Base-by-base conservation (phyloP, 92 coral and sea anemone species). In the Plumapathes pennacea region DNA sequence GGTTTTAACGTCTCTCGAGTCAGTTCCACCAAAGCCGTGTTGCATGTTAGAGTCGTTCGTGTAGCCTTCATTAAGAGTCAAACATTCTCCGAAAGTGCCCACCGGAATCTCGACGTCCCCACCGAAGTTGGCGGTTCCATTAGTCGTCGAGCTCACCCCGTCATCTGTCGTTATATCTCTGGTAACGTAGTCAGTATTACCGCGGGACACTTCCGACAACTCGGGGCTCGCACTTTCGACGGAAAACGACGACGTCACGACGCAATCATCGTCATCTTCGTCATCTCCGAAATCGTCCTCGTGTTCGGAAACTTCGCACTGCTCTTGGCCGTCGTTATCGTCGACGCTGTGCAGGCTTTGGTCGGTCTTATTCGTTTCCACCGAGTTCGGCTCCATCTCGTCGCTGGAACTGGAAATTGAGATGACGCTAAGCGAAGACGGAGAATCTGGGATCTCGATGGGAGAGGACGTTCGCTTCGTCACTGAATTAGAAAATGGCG, bases 361-460 rank as follows among this genome's bases (percentile, higher is more conserved):
- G 22, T 63, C 86, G 20, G 72, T 72, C 2, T 61, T 60, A 69
- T 76, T 82, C 19, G 84, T 60, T 7, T 84, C 96, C 1, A 88
- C 39, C 2, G 96, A 82, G 38, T 78, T 77, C 1, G 89, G 89
- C 50, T 88, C 89, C 96, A 82, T 88, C 64, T 88, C 96, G 48
- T 94, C 99, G 39, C 99, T 84, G 2, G 99, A 94, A 71, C 99
- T 94, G 10, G 99, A 94, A 30, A 94, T 89, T 8, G 99, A 80
- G 23, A 94, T 94, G 27, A 94, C 80, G 45, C 99, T 94, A 4
- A 87, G 90, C 7, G 99, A 88, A 24, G 96, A 94, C 15, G 96
- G 96, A 31, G 96, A 86, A 69, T 94, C 99, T 19, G 90, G 88
- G 38, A 94, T 94, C 46, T 88, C 94, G 38, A 94, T 94, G 10